Conservation (phyloP, 2,113 vertebrate genomes). For the Limnothrissa miodon region DNA sequence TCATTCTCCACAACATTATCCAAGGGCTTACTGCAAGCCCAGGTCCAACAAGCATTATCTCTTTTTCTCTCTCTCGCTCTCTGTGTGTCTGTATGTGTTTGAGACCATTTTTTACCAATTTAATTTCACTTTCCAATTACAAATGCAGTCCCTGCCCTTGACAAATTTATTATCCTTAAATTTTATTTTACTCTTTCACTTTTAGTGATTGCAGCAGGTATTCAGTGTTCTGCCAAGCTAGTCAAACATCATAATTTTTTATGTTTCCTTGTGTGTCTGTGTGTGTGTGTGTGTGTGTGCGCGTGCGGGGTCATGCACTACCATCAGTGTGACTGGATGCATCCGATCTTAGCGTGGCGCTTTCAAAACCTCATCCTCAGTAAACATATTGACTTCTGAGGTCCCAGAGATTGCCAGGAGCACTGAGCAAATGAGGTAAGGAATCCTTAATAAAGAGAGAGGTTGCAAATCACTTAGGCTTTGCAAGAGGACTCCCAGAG, state of each 20-base stretch:
- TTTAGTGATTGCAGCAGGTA: no score
- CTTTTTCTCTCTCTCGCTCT: no score
- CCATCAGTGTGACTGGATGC: neutral
- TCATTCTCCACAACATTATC: no score
- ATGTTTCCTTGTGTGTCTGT: constrained; percentile 12
- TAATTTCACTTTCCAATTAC: neutral
- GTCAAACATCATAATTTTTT: no score
- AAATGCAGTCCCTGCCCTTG: no score
- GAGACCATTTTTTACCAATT: neutral
- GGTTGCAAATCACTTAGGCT: neutral
- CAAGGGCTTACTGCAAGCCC: no score
- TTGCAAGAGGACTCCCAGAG: neutral
- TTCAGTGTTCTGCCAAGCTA: no score
- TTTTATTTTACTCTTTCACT: no score
- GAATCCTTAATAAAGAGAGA: neutral
- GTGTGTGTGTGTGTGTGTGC: constrained; percentile 13
- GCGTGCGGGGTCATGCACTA: constrained; percentile 1
- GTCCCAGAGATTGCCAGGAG: no score
- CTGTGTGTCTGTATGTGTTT: neutral
- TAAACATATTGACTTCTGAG: neutral
- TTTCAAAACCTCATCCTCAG: neutral
- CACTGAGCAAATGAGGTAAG: neutral
- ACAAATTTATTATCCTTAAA: no score
- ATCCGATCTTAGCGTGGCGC: neutral
- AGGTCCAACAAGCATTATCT: neutral